Conservation (phyloP, 2,113 vertebrate species). For the Eurystomus gularis region DNA sequence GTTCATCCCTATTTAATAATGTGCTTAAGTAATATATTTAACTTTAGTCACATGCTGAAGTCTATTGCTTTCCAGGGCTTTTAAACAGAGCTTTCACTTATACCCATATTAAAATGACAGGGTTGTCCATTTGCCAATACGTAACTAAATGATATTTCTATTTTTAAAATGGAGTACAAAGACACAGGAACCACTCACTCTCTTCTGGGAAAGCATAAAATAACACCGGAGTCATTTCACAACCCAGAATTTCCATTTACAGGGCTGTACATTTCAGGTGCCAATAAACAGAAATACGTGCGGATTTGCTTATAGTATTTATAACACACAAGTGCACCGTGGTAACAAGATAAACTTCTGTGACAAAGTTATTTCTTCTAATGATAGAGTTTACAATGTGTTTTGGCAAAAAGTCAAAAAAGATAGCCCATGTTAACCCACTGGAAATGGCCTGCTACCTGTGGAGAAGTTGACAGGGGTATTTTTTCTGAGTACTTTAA, state of each 20-base stretch:
- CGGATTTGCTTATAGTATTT: neutral
- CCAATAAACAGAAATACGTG: neutral
- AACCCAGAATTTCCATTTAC: neutral
- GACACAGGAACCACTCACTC: neutral
- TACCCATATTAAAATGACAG: neutral
- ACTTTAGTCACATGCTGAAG: neutral
- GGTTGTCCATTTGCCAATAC: neutral
- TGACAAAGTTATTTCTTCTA: neutral
- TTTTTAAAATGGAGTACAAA: conserved; percentile 8
- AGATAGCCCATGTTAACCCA: neutral
- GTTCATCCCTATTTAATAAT: conserved; percentile 16
- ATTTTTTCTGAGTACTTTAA: neutral
- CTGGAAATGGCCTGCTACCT: neutral
- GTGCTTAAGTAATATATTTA: neutral
- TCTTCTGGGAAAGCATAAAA: neutral
- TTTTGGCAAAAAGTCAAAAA: neutral
- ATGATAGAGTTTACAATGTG: neutral
- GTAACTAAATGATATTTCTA: neutral
- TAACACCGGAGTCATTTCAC: neutral
- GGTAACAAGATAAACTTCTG: neutral
- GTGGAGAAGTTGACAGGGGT: neutral
- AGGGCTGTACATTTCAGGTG: neutral
- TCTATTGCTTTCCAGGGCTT: neutral
- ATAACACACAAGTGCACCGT: neutral
- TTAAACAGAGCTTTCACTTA: conserved; percentile 16